These are phyloP conservation scores for Melitaea cinxia DNA, from an alignment of 1,140 invertebrate species.

Conservation along the genomic window DNA sequence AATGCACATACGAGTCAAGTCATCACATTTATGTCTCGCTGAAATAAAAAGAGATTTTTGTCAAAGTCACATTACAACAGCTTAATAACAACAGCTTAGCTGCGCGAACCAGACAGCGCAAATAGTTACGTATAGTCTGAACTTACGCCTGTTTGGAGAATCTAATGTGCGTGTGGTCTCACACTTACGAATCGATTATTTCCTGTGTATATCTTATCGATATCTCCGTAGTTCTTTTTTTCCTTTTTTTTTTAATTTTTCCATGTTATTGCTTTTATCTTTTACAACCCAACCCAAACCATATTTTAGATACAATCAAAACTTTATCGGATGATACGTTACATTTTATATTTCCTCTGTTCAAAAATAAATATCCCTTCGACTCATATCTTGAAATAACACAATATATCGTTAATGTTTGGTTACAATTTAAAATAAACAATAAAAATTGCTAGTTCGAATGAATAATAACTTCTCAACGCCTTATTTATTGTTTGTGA, in stretches of 20 bases:
- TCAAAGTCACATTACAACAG: too few species aligned
- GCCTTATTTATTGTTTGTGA: slow-evolving; percentile 36
- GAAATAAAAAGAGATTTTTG: too few species aligned
- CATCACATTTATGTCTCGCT: background rate
- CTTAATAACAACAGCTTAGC: background rate
- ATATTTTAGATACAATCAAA: background rate
- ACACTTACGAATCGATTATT: background rate
- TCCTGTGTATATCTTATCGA: background rate
- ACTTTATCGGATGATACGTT: background rate
- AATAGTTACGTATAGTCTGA: background rate
- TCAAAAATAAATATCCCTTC: slow-evolving; percentile 5
- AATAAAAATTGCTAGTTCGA: slow-evolving; percentile 23
- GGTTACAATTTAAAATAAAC: slow-evolving; percentile 3
- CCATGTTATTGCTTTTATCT: slow-evolving; percentile 4
- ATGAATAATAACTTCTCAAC: slow-evolving; percentile 26
- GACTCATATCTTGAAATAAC: slow-evolving; percentile 11
- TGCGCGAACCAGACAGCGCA: background rate
- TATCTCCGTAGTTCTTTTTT: background rate
- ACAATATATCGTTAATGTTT: slow-evolving; percentile 1
- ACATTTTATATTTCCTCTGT: background rate
- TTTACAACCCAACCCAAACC: slow-evolving; percentile 8
- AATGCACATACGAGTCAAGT: too few species aligned
- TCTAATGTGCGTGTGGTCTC: background rate
- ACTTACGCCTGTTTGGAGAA: background rate
- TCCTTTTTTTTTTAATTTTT: background rate